A percentile compares a stretch with the other conserved stretches of the same genome.
These are phyloP conservation scores for Achlya flavicornis DNA, from an alignment of 2,888 invertebrate species.

Conservation along the genomic window DNA sequence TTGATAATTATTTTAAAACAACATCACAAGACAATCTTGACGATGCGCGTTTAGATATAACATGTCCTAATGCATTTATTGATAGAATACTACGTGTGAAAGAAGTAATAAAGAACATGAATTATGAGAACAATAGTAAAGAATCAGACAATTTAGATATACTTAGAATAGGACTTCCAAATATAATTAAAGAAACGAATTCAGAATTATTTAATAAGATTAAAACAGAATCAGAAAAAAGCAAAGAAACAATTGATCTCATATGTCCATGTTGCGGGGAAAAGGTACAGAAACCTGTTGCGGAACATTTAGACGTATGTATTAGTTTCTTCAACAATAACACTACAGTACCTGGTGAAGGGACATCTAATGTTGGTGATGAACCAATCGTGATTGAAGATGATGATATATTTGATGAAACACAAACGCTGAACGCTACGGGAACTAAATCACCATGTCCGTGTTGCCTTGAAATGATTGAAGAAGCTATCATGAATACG, in stretches of 20 bases:
- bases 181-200: neutral
- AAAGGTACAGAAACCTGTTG: constrained; percentile 54
- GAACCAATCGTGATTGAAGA: constrained; percentile 59
- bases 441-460: constrained; percentile 84
- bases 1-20: too few relatives aligned
- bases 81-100: neutral
- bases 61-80: neutral
- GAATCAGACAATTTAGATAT: constrained; percentile 14
- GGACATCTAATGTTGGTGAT: constrained; percentile 47
- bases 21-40: neutral
- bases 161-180: constrained; percentile 2
- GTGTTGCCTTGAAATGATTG: constrained; percentile 82
- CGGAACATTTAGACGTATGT: constrained; percentile 81
- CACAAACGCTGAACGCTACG: constrained; percentile 67
- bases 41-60: neutral
- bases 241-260: constrained; percentile 26
- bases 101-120: neutral
- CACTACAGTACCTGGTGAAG: constrained; percentile 65
- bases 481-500: constrained; percentile 79
- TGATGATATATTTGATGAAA: constrained; percentile 65
- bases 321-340: constrained; percentile 72
- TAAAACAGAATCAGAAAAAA: constrained; percentile 30
- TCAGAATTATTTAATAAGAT: constrained; percentile 14
- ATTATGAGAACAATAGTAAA: neutral
- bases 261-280: constrained; percentile 76